Percentiles rank a stretch among this genome's conserved stretches.
Conservation (phyloP, 2,888 invertebrate genomes). For the Drosophila lacicola region DNA sequence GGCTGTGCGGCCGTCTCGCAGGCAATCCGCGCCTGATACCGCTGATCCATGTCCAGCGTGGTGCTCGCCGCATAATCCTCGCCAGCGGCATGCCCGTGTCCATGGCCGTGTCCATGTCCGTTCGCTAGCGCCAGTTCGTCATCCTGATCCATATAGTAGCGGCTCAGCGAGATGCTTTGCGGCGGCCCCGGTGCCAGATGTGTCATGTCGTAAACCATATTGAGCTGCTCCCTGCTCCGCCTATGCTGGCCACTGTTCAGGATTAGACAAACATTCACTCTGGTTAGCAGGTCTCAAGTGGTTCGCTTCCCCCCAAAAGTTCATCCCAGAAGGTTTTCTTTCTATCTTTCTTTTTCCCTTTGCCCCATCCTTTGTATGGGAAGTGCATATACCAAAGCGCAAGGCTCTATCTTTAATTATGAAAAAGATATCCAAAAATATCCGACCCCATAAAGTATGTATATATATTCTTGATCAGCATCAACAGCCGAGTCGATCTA, state of each 20-base stretch:
- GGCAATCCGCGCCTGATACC: slow-evolving; percentile 83
- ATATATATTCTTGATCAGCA: too few relatives aligned
- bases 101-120: slow-evolving; percentile 36
- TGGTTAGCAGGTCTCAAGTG: background rate
- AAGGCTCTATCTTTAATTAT: too few relatives aligned
- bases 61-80: slow-evolving; percentile 80
- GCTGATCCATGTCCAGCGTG: slow-evolving; percentile 79
- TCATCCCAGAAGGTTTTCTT: too few relatives aligned
- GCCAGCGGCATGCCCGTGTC: slow-evolving; percentile 20
- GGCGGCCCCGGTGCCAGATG: slow-evolving; percentile 82
- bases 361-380: too few relatives aligned
- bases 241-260: slow-evolving; percentile 6
- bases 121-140: slow-evolving; percentile 61
- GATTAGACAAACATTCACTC: background rate
- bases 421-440: too few relatives aligned
- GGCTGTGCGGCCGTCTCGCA: slow-evolving; percentile 84
- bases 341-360: too few relatives aligned
- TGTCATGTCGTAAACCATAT: slow-evolving; percentile 85
- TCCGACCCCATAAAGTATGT: too few relatives aligned
- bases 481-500: too few relatives aligned
- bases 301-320: too few relatives aligned
- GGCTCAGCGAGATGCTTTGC: slow-evolving; percentile 84
- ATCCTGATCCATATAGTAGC: slow-evolving; percentile 81
- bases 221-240: slow-evolving; percentile 22
- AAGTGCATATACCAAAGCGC: too few relatives aligned